Evolutionary conservation across 1,140 invertebrate genomes (phyloP).

Genomic region (Bombus affinis): DNA sequence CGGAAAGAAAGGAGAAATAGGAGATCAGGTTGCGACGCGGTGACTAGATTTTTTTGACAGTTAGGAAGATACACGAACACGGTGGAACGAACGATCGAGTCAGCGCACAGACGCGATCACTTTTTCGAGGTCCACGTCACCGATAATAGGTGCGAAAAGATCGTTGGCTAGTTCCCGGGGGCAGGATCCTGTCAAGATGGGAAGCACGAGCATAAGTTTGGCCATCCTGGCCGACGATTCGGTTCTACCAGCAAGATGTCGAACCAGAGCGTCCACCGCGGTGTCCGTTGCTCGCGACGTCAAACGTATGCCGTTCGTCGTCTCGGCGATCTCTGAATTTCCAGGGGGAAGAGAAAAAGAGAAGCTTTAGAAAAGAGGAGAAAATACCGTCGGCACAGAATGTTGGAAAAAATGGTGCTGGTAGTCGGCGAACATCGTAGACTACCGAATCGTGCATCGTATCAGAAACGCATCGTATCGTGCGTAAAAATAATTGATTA

Average conservation of each 20-base stretch:
- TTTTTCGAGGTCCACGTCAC: slow-evolving; percentile 72
- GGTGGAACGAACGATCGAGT: slow-evolving; percentile 10
- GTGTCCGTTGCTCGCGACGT: slow-evolving; percentile 67
- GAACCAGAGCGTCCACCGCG: slow-evolving; percentile 68
- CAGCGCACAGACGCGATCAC: slow-evolving; percentile 77
- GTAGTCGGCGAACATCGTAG: not conserved
- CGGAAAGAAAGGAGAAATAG: too few relatives aligned
- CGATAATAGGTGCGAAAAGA: slow-evolving; percentile 77
- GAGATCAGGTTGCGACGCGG: not conserved
- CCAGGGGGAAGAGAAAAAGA: not conserved
- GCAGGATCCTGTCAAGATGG: slow-evolving; percentile 73
- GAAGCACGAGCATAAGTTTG: slow-evolving; percentile 73
- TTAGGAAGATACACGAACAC: too few relatives aligned
- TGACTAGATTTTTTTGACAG: slow-evolving; percentile 10
- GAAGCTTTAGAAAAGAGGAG: too few relatives aligned
- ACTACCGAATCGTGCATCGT: too few relatives aligned
- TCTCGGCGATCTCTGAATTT: slow-evolving; percentile 72
- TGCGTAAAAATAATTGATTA: slow-evolving; percentile 60
- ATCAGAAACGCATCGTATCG: too few relatives aligned
- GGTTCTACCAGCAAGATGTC: slow-evolving; percentile 63
- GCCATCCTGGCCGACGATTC: slow-evolving; percentile 54
- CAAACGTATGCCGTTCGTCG: slow-evolving; percentile 47
- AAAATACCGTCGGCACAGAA: too few relatives aligned
- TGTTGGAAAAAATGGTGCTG: not conserved
- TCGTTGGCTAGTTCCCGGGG: slow-evolving; percentile 70